phyloP scores from a whole-genome alignment of 2,113 vertebrate species.

The Anas platyrhynchos region DNA sequence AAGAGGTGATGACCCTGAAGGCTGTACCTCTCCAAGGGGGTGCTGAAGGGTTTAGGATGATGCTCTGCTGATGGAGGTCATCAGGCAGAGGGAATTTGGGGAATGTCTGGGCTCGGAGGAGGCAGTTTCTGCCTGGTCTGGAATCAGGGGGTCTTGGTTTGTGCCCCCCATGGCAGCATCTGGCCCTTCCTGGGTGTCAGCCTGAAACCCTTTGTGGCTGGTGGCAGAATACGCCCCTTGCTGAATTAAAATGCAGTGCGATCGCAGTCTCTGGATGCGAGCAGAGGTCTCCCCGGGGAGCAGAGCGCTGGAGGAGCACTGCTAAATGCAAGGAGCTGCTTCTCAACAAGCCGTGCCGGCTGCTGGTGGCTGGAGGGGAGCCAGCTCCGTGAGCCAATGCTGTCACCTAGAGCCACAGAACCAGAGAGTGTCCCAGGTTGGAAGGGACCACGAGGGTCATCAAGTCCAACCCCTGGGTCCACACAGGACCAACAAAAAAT shows the following conservation, averaged over 20 bases:
- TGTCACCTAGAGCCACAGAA: background rate
- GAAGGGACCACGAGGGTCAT: no score
- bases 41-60: background rate
- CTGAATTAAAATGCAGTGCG: background rate
- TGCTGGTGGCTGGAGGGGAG: background rate
- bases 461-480: no score
- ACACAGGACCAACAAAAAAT: no score
- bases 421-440: no score
- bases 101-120: background rate
- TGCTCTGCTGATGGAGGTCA: background rate
- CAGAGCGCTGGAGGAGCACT: background rate
- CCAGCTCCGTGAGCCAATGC: background rate
- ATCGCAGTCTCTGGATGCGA: background rate
- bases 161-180: accelerated
- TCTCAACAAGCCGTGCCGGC: background rate
- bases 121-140: slow-evolving; percentile 3
- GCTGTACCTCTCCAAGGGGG: background rate
- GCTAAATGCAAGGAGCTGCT: background rate
- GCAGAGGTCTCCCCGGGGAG: background rate
- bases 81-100: background rate
- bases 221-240: background rate
- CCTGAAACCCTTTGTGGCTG: background rate
- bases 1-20: background rate
- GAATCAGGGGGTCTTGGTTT: background rate
- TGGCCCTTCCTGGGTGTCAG: slow-evolving; percentile 6